Base-by-base conservation (phyloP, 2,888 invertebrate genomes). In the Chymomyza caudatula region DNA sequence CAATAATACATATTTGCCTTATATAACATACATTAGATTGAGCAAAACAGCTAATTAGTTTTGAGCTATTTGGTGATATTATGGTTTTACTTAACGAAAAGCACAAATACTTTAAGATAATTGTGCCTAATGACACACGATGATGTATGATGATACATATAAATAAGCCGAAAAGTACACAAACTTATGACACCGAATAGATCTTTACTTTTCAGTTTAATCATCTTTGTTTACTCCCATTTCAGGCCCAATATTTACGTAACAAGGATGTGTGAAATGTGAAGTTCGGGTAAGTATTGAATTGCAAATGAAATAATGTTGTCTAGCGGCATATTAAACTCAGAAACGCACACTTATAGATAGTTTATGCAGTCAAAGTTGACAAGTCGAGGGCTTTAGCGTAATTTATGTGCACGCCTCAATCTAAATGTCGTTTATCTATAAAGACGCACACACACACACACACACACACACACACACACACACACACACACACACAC, bases 361-460 rank as follows among this genome's bases (percentile, higher is more conserved):
- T 11, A 25, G 25, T 25, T 25, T 25, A 25, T 25, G 25, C 25
- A 25, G 25, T 4, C 25, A 25, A 5, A 47, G 15, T 15, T 47
- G 47, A 47, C 47, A 47, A 15, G 47, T 47, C 47, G 19, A 62
- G 55, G 63, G 69, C 42, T 57, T 61, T 60, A 19, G 37, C 17
- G 56, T 63, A 66, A 65, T 71, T 64, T 73, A 74, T 75, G 75
- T 75, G 71, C 71, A 64, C 62, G 61, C 63, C 61, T 64, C 60
- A 64, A 76, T 74, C 76, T 73, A 73, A 73, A 63, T 69, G 66
- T 73, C 76, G 73, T 74, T 76, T 76, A 74, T 65, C 66, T 64
- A 57, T 29, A 25, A n/a, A n/a, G n/a, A n/a, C n/a, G n/a, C 25
- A 25, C 4, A 5, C 1, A 25, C 25, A 25, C 25, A 25, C 1